Evolutionary conservation across 2,797 vertebrate genomes (phyloP).

Genomic region (Sebastes minor): DNA sequence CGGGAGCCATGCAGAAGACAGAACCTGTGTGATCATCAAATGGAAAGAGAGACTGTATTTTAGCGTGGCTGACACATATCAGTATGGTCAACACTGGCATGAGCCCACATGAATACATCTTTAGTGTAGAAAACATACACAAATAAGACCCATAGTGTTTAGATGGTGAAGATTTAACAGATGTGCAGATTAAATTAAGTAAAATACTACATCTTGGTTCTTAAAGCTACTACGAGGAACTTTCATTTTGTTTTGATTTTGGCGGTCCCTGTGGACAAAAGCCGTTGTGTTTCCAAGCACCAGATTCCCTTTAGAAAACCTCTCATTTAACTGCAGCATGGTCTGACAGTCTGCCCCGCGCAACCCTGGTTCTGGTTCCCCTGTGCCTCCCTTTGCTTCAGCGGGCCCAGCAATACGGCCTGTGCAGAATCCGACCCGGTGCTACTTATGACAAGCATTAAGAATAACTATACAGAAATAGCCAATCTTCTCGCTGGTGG

Average conservation of each 20-base stretch:
- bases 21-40: slow-evolving; percentile 93
- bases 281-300: no score
- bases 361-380: no score
- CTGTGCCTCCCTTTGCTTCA: no score
- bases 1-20: slow-evolving; percentile 99
- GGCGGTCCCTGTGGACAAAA: no score
- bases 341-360: no score
- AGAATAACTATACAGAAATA: neutral
- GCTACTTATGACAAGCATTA: neutral
- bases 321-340: no score
- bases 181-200: neutral
- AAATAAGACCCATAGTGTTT: neutral
- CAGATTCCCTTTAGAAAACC: no score
- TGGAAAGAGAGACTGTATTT: slow-evolving; percentile 85
- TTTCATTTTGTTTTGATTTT: neutral
- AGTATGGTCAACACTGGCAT: neutral
- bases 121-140: neutral
- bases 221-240: neutral
- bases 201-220: neutral
- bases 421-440: neutral
- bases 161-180: neutral
- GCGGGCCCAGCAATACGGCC: neutral
- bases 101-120: neutral
- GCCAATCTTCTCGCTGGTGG: neutral
- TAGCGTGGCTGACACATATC: slow-evolving; percentile 38